Conservation (phyloP, 2,113 vertebrate genomes). For the Trachemys scripta region DNA sequence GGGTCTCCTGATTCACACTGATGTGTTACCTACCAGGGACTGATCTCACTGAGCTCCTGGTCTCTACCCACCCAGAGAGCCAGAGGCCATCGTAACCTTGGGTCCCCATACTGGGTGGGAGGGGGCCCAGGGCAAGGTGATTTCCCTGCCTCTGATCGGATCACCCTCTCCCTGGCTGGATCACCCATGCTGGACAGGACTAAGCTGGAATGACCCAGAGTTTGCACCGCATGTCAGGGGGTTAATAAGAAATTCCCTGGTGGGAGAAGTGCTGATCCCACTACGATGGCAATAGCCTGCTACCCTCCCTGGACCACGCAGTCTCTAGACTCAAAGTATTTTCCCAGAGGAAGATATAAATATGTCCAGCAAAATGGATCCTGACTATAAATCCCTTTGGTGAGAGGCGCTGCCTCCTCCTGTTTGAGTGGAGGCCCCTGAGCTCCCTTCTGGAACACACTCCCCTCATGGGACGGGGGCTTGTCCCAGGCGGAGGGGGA, state of each 20-base stretch:
- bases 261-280: background rate
- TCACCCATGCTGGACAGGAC: background rate
- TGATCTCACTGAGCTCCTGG: too few species aligned
- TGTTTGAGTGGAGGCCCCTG: too few species aligned
- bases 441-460: too few species aligned
- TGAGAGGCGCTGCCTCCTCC: too few species aligned
- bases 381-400: background rate
- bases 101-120: background rate
- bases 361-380: background rate
- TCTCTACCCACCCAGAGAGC: background rate
- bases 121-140: background rate
- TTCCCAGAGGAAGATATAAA: background rate
- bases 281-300: background rate
- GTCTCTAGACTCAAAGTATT: background rate
- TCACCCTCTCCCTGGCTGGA: background rate
- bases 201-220: background rate
- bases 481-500: too few species aligned
- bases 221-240: too few species aligned
- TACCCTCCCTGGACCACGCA: background rate
- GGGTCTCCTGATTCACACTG: background rate
- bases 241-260: background rate
- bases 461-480: too few species aligned
- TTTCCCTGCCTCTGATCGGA: background rate
- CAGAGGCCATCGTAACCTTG: background rate
- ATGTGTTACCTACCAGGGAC: too few species aligned